Percentiles rank a stretch among this genome's conserved stretches.
phyloP scores from a whole-genome alignment of 1,140 invertebrate genomes.

The Plectrocnemia conspersa region DNA sequence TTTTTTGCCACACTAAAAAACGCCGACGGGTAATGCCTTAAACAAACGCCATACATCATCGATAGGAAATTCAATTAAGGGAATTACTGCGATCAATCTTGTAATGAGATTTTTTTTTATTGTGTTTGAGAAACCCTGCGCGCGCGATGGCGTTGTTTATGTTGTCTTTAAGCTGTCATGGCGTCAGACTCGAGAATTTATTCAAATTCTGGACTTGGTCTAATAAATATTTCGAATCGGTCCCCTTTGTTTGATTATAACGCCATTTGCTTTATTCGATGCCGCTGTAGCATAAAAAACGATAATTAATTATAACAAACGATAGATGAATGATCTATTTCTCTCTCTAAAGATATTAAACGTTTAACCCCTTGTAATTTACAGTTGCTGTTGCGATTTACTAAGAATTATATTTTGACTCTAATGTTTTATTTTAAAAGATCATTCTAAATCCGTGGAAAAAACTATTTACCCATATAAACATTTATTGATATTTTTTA shows the following conservation, averaged over 20 bases:
- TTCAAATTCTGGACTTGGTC: conserved; percentile 23
- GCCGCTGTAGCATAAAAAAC: background rate
- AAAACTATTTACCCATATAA: too few species aligned
- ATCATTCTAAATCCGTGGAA: too few species aligned
- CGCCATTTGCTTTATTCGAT: conserved; percentile 15
- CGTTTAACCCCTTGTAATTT: too few species aligned
- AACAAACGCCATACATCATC: too few species aligned
- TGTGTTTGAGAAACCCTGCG: conserved; percentile 11
- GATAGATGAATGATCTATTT: too few species aligned
- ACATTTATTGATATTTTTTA: too few species aligned
- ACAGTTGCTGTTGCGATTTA: too few species aligned
- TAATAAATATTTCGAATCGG: conserved; percentile 23
- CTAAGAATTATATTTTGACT: too few species aligned
- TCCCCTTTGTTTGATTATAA: conserved; percentile 22
- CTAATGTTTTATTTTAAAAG: too few species aligned
- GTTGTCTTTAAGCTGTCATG: conserved; percentile 21
- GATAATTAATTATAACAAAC: conserved; percentile 17
- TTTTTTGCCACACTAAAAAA: background rate
- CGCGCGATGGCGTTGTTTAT: conserved; percentile 23
- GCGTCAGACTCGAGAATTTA: conserved; percentile 25
- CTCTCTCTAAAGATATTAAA: too few species aligned
- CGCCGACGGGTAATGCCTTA: conserved; percentile 1
- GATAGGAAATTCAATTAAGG: too few species aligned
- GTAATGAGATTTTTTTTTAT: background rate
- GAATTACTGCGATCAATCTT: too few species aligned